Conservation (phyloP, 2,888 invertebrate species). For the Stegophylla sp. region DNA sequence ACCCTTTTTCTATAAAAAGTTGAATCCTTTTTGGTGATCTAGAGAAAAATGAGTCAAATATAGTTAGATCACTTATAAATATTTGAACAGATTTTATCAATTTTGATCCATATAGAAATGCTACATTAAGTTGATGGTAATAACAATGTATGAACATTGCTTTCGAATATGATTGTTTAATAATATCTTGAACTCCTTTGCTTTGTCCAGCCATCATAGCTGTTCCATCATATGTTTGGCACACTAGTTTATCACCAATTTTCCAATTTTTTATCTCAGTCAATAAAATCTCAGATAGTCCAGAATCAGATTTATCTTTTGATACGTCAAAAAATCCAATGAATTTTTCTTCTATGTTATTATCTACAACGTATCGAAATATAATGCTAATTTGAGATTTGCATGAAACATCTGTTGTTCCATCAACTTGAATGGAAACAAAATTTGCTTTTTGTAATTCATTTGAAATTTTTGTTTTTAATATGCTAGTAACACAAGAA, state of each 20-base stretch:
- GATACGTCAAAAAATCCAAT: constrained; percentile 63
- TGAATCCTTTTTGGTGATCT: background rate
- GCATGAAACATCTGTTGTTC: constrained; percentile 61
- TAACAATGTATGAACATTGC: constrained; percentile 4
- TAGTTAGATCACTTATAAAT: background rate
- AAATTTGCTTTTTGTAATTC: constrained; percentile 56
- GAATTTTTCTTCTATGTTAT: constrained; percentile 62
- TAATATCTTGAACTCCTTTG: constrained; percentile 22
- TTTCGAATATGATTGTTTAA: background rate
- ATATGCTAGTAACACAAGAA: constrained; percentile 58
- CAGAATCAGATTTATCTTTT: constrained; percentile 61
- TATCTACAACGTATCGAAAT: constrained; percentile 62
- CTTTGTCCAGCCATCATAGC: constrained; percentile 62
- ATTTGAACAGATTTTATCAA: background rate
- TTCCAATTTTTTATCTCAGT: constrained; percentile 61
- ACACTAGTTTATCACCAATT: constrained; percentile 62
- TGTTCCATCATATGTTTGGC: constrained; percentile 64
- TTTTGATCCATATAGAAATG: constrained; percentile 14
- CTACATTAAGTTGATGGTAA: constrained; percentile 2
- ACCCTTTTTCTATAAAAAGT: background rate
- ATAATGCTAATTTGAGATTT: constrained; percentile 62
- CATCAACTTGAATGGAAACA: constrained; percentile 61
- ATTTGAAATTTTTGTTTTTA: constrained; percentile 54
- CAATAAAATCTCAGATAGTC: constrained; percentile 61
- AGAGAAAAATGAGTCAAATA: constrained; percentile 7